Evolutionary conservation across 2,113 vertebrate genomes (phyloP).

Genomic region (Petaurus breviceps): DNA sequence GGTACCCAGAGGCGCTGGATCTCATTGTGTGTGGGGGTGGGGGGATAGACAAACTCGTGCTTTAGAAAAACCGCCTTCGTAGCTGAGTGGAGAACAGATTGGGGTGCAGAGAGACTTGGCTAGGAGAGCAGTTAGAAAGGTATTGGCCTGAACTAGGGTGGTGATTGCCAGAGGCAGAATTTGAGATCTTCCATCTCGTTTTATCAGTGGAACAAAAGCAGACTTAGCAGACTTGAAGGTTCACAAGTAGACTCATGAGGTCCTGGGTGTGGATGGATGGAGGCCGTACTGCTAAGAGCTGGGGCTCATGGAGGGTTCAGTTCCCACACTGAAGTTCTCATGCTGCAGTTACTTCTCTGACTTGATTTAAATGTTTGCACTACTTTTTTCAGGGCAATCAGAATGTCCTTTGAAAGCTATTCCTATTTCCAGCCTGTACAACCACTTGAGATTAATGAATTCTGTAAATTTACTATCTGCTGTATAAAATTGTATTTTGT

Average conservation of each 20-base stretch:
- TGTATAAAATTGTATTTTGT: background rate
- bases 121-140: background rate
- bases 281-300: background rate
- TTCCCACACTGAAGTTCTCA: background rate
- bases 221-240: too few species aligned
- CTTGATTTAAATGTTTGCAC: background rate
- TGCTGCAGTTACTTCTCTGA: background rate
- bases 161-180: too few species aligned
- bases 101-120: background rate
- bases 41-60: background rate
- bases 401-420: background rate
- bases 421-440: background rate
- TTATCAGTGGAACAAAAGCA: background rate
- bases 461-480: background rate
- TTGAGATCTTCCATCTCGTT: too few species aligned
- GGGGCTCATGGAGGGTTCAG: background rate
- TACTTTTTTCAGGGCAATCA: background rate
- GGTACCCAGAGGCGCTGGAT: too few species aligned
- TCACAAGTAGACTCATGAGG: too few species aligned
- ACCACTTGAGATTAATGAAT: background rate
- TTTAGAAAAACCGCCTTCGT: background rate
- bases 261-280: background rate
- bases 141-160: too few species aligned
- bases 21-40: background rate
- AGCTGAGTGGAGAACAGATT: background rate